Evolutionary conservation across 53 echinoderm and acorn worm species (phyloP), one percentile per base, ranked within the genome.

Genomic region (Holothuria leucospilota): DNA sequence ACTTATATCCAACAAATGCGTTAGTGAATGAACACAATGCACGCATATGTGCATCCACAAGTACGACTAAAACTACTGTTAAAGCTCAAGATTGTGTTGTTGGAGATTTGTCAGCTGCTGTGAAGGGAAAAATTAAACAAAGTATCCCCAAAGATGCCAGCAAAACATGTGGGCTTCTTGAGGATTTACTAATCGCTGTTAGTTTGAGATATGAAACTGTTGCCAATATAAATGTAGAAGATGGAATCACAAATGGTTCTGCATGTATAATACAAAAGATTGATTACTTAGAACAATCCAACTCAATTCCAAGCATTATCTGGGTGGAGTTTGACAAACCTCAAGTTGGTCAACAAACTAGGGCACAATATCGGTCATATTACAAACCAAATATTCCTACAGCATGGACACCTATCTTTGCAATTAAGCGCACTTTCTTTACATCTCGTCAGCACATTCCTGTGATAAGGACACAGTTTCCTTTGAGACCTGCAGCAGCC

Each of bases 241-340:
- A 88, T 88, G 88, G 88, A 7, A 49, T 88, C 53, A 82, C 88
- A 21, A 88, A 88, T 82, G 82, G 88, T 28, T 82, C 88, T 34
- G 69, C 82, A 24, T 81, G 88, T 82, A n/a, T 82, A 28, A 28
- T 88, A 39, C 67, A 88, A 26, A 88, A 82, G 49, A 82, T 68
- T 13, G n/a, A 69, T 13, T 49, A 68, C 29, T 28, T 82, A 46
- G 69, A 51, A 66, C 49, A 5, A 40, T 5, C 12, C 25, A 87
- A 39, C 20, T 49, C 40, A 77, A 59, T 61, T 71, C 68, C 84
- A 27, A 89, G 84, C 83, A 30, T 51, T 59, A 16, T 66, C 29
- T 84, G 68, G 68, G 69, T 84, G 40, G 38, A 62, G 51, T 89
- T 89, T 77, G 90, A 89, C 23, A 42, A 75, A 59, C 20, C 9